phyloP scores from a whole-genome alignment of 2,113 vertebrate genomes.

The Ophiodon elongatus region DNA sequence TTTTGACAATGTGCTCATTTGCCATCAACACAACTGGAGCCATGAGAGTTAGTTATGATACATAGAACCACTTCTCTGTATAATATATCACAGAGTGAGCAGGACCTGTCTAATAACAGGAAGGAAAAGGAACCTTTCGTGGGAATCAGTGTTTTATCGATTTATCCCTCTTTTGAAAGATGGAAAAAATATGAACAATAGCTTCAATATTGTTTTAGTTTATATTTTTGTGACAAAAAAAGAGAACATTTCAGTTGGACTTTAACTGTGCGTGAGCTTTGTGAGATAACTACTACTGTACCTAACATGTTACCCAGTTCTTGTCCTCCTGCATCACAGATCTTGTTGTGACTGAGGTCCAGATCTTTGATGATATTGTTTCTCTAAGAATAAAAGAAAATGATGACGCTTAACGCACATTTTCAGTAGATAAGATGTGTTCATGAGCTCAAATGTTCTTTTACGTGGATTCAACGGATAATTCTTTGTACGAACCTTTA shows the following conservation, averaged over 20 bases:
- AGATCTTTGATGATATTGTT: constrained; percentile 83
- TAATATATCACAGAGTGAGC: not conserved
- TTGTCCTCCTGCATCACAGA: constrained; percentile 81
- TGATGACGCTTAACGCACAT: not conserved
- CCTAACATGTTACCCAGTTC: constrained; percentile 85
- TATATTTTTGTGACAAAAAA: not conserved
- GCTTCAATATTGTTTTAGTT: not conserved
- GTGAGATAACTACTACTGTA: constrained; percentile 42
- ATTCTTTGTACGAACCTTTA: constrained; percentile 78
- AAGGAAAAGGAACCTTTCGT: too few relatives aligned
- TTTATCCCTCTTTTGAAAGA: not conserved
- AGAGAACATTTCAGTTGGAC: not conserved
- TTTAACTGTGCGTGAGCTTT: not conserved
- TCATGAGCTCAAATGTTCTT: not conserved
- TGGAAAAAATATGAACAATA: not conserved
- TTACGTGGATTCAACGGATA: not conserved
- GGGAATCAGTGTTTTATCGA: not conserved
- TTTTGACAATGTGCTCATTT: not conserved
- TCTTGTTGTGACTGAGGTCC: constrained; percentile 87
- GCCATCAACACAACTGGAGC: not conserved
- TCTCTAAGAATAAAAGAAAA: constrained; percentile 55
- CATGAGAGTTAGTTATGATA: too few relatives aligned
- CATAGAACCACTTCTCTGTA: not conserved
- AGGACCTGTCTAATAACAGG: not conserved
- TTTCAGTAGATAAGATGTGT: not conserved